Percentiles rank a stretch among this genome's conserved stretches.
Conservation (phyloP, 1,140 invertebrate genomes). For the Glossosoma conforme region DNA sequence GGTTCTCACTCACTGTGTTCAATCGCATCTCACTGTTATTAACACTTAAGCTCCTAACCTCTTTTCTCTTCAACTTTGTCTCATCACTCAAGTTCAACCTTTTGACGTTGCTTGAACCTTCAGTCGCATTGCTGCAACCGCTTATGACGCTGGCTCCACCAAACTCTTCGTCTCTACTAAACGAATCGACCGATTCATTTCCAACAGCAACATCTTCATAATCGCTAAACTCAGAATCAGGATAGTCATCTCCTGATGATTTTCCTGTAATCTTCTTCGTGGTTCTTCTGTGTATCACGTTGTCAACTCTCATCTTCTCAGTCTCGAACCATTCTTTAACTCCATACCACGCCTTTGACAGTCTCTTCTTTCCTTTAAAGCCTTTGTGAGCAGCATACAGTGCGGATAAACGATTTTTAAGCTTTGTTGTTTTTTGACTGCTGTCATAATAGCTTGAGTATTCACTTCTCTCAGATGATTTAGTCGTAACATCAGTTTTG, state of each 20-base stretch:
- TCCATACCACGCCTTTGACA: slow-evolving; percentile 30
- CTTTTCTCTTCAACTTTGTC: slow-evolving; percentile 6
- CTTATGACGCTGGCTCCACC: slow-evolving; percentile 14
- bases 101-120: neutral
- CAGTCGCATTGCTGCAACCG: slow-evolving; percentile 12
- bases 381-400: slow-evolving; percentile 26
- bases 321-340: slow-evolving; percentile 30
- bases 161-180: slow-evolving; percentile 19
- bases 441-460: slow-evolving; percentile 24
- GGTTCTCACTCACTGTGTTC: slow-evolving; percentile 11
- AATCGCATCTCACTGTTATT: slow-evolving; percentile 24
- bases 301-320: slow-evolving; percentile 23
- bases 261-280: slow-evolving; percentile 10
- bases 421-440: slow-evolving; percentile 15
- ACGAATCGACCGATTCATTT: slow-evolving; percentile 22
- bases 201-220: slow-evolving; percentile 26
- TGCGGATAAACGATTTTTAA: slow-evolving; percentile 28
- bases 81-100: slow-evolving; percentile 3
- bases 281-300: slow-evolving; percentile 19
- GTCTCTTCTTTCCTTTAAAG: slow-evolving; percentile 27
- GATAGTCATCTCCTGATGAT: slow-evolving; percentile 27
- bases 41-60: slow-evolving; percentile 16
- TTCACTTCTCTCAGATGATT: slow-evolving; percentile 20
- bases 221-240: slow-evolving; percentile 30
- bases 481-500: slow-evolving; percentile 7